phyloP scores from a whole-genome alignment of 1,140 invertebrate species.

The Anagrus nilaparvatae region DNA sequence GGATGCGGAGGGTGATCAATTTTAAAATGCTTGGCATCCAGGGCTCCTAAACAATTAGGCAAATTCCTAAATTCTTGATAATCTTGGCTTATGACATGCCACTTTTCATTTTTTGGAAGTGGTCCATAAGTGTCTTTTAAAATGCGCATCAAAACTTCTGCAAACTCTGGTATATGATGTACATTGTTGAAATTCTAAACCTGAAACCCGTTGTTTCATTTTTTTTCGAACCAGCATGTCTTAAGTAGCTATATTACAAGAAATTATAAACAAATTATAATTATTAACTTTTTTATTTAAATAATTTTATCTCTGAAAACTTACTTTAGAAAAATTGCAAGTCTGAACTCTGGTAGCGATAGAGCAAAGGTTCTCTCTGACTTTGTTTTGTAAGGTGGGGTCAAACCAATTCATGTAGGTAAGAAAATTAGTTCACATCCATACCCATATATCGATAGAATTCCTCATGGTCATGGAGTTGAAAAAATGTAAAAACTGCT shows the following conservation, averaged over 20 bases:
- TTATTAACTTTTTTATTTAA: not conserved
- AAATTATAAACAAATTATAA: too few species aligned
- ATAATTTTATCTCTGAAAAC: not conserved
- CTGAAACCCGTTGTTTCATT: not conserved
- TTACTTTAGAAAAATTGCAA: not conserved
- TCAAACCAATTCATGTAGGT: not conserved
- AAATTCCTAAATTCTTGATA: constrained; percentile 30
- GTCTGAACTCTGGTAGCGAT: not conserved
- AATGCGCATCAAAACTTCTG: not conserved
- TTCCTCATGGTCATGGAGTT: not conserved
- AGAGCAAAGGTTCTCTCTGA: not conserved
- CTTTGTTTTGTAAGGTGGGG: not conserved
- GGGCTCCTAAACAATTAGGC: constrained; percentile 28
- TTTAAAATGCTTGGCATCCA: constrained; percentile 33
- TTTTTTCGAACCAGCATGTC: not conserved
- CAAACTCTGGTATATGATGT: not conserved
- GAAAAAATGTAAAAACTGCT: not conserved
- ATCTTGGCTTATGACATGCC: constrained; percentile 21
- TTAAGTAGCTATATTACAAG: constrained; percentile 2
- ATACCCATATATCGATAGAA: not conserved
- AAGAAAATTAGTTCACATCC: not conserved
- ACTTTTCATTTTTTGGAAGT: not conserved
- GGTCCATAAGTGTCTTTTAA: not conserved
- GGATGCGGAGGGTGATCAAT: constrained; percentile 25
- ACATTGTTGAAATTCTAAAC: not conserved